phyloP scores from a whole-genome alignment of 2,113 vertebrate species.

The Oplegnathus fasciatus region DNA sequence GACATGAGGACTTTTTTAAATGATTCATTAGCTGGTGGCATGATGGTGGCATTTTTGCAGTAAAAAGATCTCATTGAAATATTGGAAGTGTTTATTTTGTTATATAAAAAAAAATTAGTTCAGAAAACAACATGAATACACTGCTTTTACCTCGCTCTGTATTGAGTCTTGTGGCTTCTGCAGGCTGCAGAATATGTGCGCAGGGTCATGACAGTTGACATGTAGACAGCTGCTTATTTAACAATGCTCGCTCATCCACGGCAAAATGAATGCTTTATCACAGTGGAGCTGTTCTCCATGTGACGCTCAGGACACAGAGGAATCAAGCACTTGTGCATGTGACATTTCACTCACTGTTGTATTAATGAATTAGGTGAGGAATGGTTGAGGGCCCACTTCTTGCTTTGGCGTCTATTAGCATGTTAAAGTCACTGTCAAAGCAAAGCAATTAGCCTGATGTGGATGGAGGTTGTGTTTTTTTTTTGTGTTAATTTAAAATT shows the following conservation, averaged over 20 bases:
- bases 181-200: constrained; percentile 6
- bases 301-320: constrained; percentile 22
- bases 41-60: background rate
- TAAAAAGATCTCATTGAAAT: background rate
- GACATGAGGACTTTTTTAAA: background rate
- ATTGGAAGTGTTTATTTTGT: background rate
- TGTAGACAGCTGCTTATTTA: constrained; percentile 46
- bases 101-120: background rate
- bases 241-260: constrained; percentile 56
- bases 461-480: constrained; percentile 30
- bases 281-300: constrained; percentile 28
- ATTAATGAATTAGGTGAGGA: constrained; percentile 66
- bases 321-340: constrained; percentile 37
- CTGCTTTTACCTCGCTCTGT: background rate
- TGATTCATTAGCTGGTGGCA: background rate
- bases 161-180: background rate
- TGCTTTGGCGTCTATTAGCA: constrained; percentile 26
- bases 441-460: constrained; percentile 21
- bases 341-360: constrained; percentile 69
- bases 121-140: background rate
- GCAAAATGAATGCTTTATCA: constrained; percentile 39
- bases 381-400: constrained; percentile 52
- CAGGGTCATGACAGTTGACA: constrained; percentile 44
- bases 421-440: constrained; percentile 28
- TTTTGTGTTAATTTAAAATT: constrained; percentile 43